Evolutionary conservation across 2,113 vertebrate genomes (phyloP), one percentile per base, ranked within the genome.

Genomic region (Lophius piscatorius): DNA sequence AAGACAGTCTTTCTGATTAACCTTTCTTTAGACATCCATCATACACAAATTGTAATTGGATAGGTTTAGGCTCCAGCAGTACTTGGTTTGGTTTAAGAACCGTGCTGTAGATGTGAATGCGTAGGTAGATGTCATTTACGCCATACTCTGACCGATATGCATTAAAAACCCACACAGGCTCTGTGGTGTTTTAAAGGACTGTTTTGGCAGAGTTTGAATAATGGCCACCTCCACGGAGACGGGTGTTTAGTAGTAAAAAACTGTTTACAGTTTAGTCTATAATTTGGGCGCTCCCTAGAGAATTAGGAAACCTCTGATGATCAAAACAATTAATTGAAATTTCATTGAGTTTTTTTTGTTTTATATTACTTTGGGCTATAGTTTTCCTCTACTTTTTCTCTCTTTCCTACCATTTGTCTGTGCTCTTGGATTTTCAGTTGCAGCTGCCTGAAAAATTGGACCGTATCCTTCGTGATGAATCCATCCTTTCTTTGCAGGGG

Each of bases 271-370:
- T 71, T 76, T 0, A 34, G 23, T 23, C 61, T 41, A 69, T 85
- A 70, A 82, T 72, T 76, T 35, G 51, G 46, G 44, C 70, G 36
- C 63, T 71, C 56, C 50, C 60, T 57, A 33, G 67, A 81, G 62
- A 38, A 73, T 40, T 31, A n/a, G 52, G 70, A 87, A 78, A 67
- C 54, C 66, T 67, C 50, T 28, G 67, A 80, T 78, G 74, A 70
- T 67, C 67, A 57, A 69, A 63, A 40, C 63, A 69, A 87, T 86
- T 82, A 77, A 84, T 76, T 22, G 64, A 81, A 80, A 84, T 84
- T 67, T 76, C 39, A 81, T 87, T 75, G 6, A 6, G 7, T 16
- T 3, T 40, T 18, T 40, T 40, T 44, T 69, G 63, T 60, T 82
- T 64, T 36, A 59, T 82, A 76, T 79, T 2, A 24, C 49, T 63